phyloP scores from a whole-genome alignment of 2,113 vertebrate species.

The Hyperopisus bebe region DNA sequence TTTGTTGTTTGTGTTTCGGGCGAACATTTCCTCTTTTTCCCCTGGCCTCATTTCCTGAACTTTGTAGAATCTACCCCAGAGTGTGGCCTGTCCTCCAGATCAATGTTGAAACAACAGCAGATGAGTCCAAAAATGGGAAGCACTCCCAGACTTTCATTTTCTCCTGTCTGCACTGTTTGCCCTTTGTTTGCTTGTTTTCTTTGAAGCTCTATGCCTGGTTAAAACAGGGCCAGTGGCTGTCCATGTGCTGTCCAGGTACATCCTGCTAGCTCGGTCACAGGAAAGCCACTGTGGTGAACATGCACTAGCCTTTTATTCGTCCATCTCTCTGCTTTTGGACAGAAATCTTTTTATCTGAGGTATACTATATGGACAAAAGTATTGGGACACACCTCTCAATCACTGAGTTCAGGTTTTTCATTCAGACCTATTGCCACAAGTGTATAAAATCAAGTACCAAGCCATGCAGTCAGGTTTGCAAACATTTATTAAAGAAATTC shows the following conservation, averaged over 20 bases:
- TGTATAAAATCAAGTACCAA: not conserved
- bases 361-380: not conserved
- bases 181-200: slow-evolving; percentile 29
- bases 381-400: not conserved
- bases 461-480: not conserved
- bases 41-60: slow-evolving; percentile 15
- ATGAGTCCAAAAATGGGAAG: not conserved
- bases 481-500: not conserved
- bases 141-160: slow-evolving; percentile 36
- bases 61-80: not conserved
- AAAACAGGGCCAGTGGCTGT: not conserved
- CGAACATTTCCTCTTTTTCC: not conserved
- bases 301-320: not conserved
- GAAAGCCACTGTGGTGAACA: not conserved
- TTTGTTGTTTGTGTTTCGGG: not conserved
- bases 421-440: not conserved
- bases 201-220: not conserved
- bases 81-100: not conserved
- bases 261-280: not conserved
- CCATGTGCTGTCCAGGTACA: not conserved
- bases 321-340: not conserved
- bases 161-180: slow-evolving; percentile 33
- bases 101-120: not conserved
- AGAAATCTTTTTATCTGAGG: not conserved
- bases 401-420: not conserved